Conservation (phyloP, 2,113 vertebrate genomes). For the Gnathonemus echidnorhynchus region DNA sequence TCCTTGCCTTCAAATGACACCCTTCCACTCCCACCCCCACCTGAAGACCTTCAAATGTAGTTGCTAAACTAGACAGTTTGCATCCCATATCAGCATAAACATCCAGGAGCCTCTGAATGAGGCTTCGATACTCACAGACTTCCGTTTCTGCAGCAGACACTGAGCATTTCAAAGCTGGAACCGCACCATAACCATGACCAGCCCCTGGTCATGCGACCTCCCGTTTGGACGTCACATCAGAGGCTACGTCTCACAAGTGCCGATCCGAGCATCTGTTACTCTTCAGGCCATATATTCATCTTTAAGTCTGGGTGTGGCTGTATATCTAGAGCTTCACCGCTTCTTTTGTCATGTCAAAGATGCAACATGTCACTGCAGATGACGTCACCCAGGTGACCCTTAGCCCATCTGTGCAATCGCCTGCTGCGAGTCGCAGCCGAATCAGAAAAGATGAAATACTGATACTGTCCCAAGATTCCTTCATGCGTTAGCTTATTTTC, state of each 20-base stretch:
- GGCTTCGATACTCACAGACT: neutral
- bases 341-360: neutral
- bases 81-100: neutral
- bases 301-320: neutral
- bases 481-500: neutral
- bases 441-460: constrained; percentile 6
- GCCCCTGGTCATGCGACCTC: neutral
- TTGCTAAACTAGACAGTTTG: neutral
- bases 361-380: neutral
- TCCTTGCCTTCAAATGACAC: neutral
- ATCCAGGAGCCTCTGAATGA: neutral
- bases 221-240: neutral
- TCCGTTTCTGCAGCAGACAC: neutral
- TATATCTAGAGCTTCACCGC: neutral
- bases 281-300: neutral
- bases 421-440: neutral
- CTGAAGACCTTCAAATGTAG: neutral
- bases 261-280: neutral
- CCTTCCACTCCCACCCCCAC: neutral
- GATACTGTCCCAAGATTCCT: constrained; percentile 9
- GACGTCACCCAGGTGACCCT: neutral
- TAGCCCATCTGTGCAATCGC: neutral
- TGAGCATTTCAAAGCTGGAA: neutral
- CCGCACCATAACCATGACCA: neutral
- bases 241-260: neutral